Conservation (phyloP, 2,888 invertebrate species). For the Hybos culiciformis region DNA sequence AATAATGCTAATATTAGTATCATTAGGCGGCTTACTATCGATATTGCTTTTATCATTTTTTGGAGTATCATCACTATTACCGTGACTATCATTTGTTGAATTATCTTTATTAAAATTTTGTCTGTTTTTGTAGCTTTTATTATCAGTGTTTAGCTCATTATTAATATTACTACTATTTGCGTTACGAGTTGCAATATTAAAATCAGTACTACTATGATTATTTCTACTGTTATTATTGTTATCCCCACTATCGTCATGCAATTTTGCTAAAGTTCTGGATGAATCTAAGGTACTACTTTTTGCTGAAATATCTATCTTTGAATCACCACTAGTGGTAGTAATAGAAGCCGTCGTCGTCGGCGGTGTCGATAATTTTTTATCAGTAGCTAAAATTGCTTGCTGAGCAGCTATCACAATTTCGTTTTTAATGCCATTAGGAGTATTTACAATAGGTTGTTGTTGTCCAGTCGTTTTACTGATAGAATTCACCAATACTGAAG, state of each 20-base stretch:
- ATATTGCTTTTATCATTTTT: too few species aligned
- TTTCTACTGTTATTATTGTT: not conserved
- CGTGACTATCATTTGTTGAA: slow-evolving; percentile 20
- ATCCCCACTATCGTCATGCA: too few species aligned
- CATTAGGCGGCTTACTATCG: too few species aligned
- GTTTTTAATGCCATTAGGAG: slow-evolving; percentile 22
- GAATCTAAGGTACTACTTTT: not conserved
- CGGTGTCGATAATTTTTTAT: slow-evolving; percentile 9
- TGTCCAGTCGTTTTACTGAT: not conserved
- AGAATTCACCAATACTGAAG: not conserved
- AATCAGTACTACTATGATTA: not conserved
- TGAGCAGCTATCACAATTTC: slow-evolving; percentile 21
- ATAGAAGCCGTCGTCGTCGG: slow-evolving; percentile 11
- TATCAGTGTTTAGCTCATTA: slow-evolving; percentile 3
- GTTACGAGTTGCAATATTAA: not conserved
- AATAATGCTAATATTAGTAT: too few species aligned
- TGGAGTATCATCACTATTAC: too few species aligned
- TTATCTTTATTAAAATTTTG: not conserved
- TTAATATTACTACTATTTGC: not conserved
- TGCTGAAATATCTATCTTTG: not conserved
- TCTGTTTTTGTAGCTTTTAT: not conserved
- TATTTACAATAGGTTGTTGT: slow-evolving; percentile 7
- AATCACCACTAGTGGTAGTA: too few species aligned
- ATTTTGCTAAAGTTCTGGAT: not conserved
- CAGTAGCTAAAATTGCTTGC: slow-evolving; percentile 15